Percentiles rank a stretch among this genome's conserved stretches.
These are phyloP conservation scores for Cantharis rustica DNA, from an alignment of 2,888 invertebrate species.

Conservation along the genomic window DNA sequence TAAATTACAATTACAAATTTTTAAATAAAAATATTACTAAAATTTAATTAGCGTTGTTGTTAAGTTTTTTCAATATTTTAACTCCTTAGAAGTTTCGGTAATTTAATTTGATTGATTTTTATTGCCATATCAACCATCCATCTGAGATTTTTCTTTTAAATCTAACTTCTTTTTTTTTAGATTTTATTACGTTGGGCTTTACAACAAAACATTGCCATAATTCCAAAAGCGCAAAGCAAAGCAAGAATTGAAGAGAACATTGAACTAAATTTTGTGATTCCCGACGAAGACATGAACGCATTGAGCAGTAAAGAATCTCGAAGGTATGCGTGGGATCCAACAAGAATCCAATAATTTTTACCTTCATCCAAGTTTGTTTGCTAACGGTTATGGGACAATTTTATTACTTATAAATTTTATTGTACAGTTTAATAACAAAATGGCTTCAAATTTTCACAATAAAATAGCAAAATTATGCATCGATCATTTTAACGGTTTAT, in stretches of 20 bases:
- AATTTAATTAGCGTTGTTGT: no score
- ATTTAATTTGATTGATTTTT: no score
- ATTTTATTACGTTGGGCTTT: slow-evolving; percentile 76
- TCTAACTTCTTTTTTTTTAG: no score
- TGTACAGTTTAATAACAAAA: slow-evolving; percentile 5
- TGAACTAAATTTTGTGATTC: slow-evolving; percentile 63
- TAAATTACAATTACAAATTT: no score
- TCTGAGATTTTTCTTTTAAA: no score
- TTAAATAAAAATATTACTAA: no score
- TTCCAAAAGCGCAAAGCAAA: slow-evolving; percentile 67
- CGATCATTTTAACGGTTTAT: slow-evolving; percentile 64
- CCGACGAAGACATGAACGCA: slow-evolving; percentile 59
- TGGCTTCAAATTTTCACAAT: slow-evolving; percentile 36
- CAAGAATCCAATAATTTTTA: slow-evolving; percentile 53
- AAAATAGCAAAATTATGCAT: slow-evolving; percentile 64
- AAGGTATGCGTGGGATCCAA: slow-evolving; percentile 66
- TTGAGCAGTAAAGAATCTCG: slow-evolving; percentile 56
- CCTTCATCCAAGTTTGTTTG: background rate
- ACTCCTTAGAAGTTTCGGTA: no score
- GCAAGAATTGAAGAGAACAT: slow-evolving; percentile 65
- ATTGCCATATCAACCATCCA: no score
- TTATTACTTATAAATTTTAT: slow-evolving; percentile 15
- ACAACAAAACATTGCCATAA: slow-evolving; percentile 71
- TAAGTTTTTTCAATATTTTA: no score
- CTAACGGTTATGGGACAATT: background rate